A percentile compares a stretch with the other conserved stretches of the same genome.
Evolutionary conservation across 2,888 invertebrate genomes (phyloP).

Genomic region (Aspidapion aeneum): DNA sequence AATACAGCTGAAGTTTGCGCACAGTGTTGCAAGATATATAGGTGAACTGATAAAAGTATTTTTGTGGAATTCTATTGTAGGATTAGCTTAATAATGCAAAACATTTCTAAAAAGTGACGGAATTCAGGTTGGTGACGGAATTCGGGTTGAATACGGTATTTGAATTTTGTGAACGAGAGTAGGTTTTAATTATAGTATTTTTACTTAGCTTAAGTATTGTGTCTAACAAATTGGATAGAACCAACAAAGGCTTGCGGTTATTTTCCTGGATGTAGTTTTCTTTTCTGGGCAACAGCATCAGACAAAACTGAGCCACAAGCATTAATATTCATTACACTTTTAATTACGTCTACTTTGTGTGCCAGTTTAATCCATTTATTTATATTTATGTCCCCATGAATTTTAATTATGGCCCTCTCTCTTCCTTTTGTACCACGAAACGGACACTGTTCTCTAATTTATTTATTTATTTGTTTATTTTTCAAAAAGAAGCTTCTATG

Average conservation of each 20-base stretch:
- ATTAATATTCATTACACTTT: conserved; percentile 44
- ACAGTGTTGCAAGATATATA: no score
- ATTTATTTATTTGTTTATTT: conserved; percentile 27
- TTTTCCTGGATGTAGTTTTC: conserved; percentile 33
- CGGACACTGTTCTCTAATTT: background rate
- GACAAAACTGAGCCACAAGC: conserved; percentile 18
- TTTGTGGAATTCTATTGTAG: no score
- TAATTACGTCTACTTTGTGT: conserved; percentile 42
- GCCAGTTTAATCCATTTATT: conserved; percentile 43
- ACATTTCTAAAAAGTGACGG: no score
- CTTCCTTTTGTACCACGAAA: conserved; percentile 26
- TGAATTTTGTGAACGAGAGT: no score
- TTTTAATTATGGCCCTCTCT: conserved; percentile 40
- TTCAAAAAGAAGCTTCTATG: conserved; percentile 25
- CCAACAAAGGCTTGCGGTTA: conserved; percentile 26
- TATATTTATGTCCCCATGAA: conserved; percentile 44
- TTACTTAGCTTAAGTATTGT: no score
- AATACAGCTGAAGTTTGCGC: no score
- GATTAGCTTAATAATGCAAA: no score
- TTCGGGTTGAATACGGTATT: no score
- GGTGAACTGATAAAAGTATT: no score
- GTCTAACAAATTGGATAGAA: no score
- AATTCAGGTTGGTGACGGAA: no score
- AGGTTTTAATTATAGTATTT: no score
- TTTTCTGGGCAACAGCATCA: conserved; percentile 30